These are phyloP conservation scores for Pristiophorus japonicus DNA, from an alignment of 2,113 vertebrate genomes.

Conservation along the genomic window DNA sequence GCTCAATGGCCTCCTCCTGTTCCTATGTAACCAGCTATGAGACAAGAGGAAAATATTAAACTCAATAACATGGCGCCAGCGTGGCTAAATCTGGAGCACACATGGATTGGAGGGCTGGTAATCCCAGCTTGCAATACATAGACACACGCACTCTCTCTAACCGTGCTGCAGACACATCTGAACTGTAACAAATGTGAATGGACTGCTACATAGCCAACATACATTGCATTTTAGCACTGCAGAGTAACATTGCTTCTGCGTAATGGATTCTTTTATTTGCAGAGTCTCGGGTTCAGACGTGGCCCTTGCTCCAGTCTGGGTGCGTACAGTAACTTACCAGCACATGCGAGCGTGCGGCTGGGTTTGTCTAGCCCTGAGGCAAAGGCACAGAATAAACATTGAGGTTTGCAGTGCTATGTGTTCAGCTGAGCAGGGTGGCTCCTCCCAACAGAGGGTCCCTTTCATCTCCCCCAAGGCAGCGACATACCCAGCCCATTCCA, in stretches of 20 bases:
- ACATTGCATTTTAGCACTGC: conserved; percentile 16
- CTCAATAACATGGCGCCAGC: not conserved
- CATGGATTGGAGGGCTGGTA: not conserved
- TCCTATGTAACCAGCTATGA: not conserved
- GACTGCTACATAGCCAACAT: not conserved
- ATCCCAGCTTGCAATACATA: not conserved
- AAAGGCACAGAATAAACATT: conserved; percentile 22
- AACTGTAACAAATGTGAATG: not conserved
- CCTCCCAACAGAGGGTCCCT: conserved; percentile 30
- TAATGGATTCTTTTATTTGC: not conserved
- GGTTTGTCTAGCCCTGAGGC: conserved; percentile 8
- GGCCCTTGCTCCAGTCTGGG: not conserved
- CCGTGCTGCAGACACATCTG: not conserved
- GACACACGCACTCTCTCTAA: not conserved
- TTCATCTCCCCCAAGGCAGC: conserved; percentile 15
- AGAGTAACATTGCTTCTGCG: not conserved
- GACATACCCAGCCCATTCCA: conserved; percentile 11
- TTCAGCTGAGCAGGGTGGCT: conserved; percentile 7
- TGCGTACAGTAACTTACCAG: not conserved
- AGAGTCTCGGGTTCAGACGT: not conserved
- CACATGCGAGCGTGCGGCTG: conserved; percentile 1
- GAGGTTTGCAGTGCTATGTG: conserved; percentile 17
- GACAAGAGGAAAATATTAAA: not conserved
- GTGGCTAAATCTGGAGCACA: not conserved
- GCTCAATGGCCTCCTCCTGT: not conserved